phyloP scores from a whole-genome alignment of 2,113 vertebrate species.

The Muscicapa adusta region DNA sequence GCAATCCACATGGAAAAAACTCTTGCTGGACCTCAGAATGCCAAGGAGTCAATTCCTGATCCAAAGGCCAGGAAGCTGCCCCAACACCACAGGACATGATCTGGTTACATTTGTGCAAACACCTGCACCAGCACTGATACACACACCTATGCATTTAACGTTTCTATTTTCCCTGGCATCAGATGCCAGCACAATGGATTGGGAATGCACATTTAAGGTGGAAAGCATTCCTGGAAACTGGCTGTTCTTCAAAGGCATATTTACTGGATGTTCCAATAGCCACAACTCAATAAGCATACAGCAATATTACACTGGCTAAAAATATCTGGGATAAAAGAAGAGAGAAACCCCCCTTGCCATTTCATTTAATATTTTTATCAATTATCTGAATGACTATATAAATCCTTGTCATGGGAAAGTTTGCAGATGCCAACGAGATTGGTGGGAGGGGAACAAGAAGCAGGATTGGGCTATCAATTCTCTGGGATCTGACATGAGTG shows the following conservation, averaged over 20 bases:
- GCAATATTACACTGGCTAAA: neutral
- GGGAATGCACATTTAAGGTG: neutral
- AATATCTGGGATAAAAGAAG: neutral
- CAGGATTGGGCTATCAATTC: neutral
- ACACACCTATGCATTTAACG: neutral
- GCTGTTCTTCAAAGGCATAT: neutral
- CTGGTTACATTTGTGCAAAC: neutral
- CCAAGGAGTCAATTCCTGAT: neutral
- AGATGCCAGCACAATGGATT: neutral
- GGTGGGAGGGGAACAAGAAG: neutral
- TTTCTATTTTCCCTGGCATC: neutral
- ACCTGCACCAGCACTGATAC: neutral
- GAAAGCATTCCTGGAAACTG: neutral
- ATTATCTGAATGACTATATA: neutral
- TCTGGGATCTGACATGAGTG: neutral
- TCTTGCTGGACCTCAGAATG: neutral
- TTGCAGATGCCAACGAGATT: neutral
- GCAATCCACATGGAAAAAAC: neutral
- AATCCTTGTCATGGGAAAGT: neutral
- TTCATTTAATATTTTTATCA: constrained; percentile 7
- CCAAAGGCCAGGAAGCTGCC: neutral
- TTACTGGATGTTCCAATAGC: neutral
- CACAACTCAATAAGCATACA: neutral
- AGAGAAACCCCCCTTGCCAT: neutral
- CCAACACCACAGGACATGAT: neutral